A percentile compares a stretch with the other conserved stretches of the same genome.
These are phyloP conservation scores for Cecropterus lyciades DNA, from an alignment of 1,140 invertebrate species.

Conservation along the genomic window DNA sequence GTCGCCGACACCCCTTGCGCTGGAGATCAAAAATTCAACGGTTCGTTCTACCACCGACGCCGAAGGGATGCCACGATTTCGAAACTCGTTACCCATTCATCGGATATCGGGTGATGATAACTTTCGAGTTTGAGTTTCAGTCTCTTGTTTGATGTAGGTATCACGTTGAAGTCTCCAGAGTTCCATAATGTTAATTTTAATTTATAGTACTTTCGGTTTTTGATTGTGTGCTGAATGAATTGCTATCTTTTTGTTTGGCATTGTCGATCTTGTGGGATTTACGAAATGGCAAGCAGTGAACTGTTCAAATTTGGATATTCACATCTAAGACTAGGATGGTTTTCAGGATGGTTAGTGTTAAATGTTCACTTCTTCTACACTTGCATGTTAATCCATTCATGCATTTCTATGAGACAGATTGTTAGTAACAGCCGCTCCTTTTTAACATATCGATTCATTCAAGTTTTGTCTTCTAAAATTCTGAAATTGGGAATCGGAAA, in stretches of 20 bases:
- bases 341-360: too few species aligned
- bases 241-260: background rate
- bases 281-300: too few species aligned
- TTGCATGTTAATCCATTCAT: too few species aligned
- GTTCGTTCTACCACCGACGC: conserved; percentile 46
- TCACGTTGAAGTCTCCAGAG: background rate
- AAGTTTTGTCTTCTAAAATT: too few species aligned
- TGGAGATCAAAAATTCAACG: conserved; percentile 73
- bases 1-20: conserved; percentile 56
- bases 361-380: too few species aligned
- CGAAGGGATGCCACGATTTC: conserved; percentile 50
- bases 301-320: too few species aligned
- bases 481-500: too few species aligned
- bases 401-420: too few species aligned
- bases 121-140: conserved; percentile 40
- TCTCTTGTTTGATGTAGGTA: background rate
- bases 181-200: background rate
- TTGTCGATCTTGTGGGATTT: too few species aligned
- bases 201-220: background rate
- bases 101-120: conserved; percentile 59
- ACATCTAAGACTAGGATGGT: too few species aligned
- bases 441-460: too few species aligned
- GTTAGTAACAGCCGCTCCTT: too few species aligned
- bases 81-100: conserved; percentile 61
- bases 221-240: background rate